phyloP scores from a whole-genome alignment of 2,797 vertebrate genomes.

The Platalea minor region DNA sequence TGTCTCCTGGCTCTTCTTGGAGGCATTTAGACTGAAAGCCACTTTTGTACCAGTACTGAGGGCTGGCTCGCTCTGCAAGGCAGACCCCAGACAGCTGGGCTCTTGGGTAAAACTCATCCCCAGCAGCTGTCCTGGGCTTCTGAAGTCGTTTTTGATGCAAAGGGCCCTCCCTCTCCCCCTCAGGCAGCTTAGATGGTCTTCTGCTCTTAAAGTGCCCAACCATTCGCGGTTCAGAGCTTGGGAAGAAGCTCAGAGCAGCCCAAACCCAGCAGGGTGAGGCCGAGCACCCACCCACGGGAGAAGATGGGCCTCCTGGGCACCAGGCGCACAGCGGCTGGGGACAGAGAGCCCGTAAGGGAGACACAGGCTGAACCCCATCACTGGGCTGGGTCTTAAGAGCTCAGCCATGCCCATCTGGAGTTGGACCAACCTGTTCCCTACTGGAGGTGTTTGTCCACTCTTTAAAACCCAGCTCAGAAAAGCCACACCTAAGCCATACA shows the following conservation, averaged over 20 bases:
- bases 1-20: neutral
- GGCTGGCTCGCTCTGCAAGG: neutral
- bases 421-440: neutral
- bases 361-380: neutral
- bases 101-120: neutral
- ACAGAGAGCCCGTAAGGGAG: neutral
- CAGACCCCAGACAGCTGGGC: slow-evolving; percentile 49
- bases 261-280: neutral
- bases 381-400: neutral
- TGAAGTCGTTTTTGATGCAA: neutral
- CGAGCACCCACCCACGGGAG: accelerated
- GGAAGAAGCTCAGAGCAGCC: neutral
- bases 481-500: neutral
- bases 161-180: neutral
- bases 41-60: slow-evolving; percentile 22
- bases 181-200: neutral
- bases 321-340: accelerated
- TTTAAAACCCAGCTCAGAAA: neutral
- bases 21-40: slow-evolving; percentile 34
- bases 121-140: slow-evolving; percentile 56
- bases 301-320: neutral
- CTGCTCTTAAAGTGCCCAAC: neutral
- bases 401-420: neutral
- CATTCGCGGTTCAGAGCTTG: neutral
- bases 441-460: neutral